Base-by-base conservation (phyloP, 2,888 invertebrate genomes). In the Chironomus riparius region DNA sequence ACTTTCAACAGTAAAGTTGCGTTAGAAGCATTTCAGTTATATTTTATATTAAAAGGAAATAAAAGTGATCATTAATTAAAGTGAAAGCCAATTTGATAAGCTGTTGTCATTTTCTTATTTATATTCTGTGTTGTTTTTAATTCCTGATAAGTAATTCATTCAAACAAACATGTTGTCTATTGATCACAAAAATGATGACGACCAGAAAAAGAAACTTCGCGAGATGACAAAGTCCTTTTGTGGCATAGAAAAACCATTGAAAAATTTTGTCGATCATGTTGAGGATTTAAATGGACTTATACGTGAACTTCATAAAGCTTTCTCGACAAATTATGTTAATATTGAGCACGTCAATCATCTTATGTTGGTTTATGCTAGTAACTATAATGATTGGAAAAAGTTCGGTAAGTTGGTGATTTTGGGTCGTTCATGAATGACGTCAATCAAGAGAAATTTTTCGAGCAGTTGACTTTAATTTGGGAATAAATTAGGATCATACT, bases 361-460 rank as follows among this genome's bases (percentile, higher is more conserved):
- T 76, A 91, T 65, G 65, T 81, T 86, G 2, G 85, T 86, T 0
- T 99, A 98, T 85, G 93, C 92, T 82, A 95, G 95, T 61, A 92
- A 96, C 80, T 91, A 92, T 0, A 87, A 87, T 21, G 97, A 99
- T 78, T 99, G 98, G 98, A 91, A 89, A 81, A 93, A 92, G 82
- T 99, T 89, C 81, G 71, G 71, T 71, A 24, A 56, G 71, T 2
- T 10, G 2, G 38, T 10, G 7, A 1, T 38, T 38, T 7, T 7
- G 38, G 10, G 38, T 7, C 10, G 38, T 38, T 38, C 10, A 10
- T 2, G 10, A 38, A 10, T 38, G 38, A 38, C 38, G 38, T 38
- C 38, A 38, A 38, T 38, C 38, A 10, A 10, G 7, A 10, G 38
- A 10, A 2, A 38, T 38, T 38, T 38, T 38, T 38, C 2, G 3